phyloP scores from a whole-genome alignment of 2,797 vertebrate species.

The Onychomys leucogaster region DNA sequence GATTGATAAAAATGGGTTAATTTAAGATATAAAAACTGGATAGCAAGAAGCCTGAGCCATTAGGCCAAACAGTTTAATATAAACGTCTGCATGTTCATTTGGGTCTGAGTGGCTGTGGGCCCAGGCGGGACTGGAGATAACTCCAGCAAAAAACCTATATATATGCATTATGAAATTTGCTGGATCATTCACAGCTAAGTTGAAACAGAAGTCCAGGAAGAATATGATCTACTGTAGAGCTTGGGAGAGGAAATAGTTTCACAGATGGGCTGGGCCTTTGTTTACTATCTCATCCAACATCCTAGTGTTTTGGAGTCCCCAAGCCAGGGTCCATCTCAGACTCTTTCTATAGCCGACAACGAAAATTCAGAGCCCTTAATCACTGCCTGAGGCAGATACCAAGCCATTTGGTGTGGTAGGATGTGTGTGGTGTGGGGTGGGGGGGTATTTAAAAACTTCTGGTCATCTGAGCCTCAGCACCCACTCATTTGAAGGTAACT shows the following conservation, averaged over 20 bases:
- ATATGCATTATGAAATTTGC: neutral
- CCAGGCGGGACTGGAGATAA: too few species aligned
- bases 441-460: conserved; percentile 33
- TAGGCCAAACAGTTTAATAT: too few species aligned
- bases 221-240: neutral
- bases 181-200: neutral
- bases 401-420: neutral
- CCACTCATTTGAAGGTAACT: conserved; percentile 30
- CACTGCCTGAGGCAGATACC: neutral
- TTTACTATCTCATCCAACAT: neutral
- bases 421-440: neutral
- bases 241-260: conserved; percentile 1
- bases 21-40: too few species aligned
- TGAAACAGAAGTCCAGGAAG: neutral
- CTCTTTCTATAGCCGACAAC: neutral
- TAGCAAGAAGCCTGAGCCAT: too few species aligned
- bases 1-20: too few species aligned
- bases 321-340: neutral
- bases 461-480: neutral
- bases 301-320: neutral
- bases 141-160: too few species aligned
- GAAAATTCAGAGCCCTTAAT: neutral
- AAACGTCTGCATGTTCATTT: too few species aligned
- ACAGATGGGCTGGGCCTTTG: neutral
- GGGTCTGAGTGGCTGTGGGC: too few species aligned